Base-by-base conservation (phyloP, 2,888 invertebrate genomes). In the Macropis europaea region DNA sequence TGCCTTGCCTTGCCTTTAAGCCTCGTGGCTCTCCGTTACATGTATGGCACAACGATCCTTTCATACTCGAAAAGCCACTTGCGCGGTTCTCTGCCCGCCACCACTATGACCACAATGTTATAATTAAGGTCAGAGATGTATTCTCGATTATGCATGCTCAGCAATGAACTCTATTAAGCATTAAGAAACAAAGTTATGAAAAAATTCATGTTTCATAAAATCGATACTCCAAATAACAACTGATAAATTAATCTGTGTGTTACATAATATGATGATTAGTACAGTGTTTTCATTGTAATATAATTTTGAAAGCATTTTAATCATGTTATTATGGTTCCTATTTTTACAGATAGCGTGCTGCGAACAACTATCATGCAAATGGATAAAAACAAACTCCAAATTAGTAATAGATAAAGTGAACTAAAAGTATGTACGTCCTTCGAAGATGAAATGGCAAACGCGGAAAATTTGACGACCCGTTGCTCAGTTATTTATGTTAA, bases 21-120 rank as follows among this genome's bases (percentile, higher is more conserved):
- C 53, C 71, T 60, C 74, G 73, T 63, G 71, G 56, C 73, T 79
- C 75, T 73, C 82, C 81, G 80, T 82, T 83, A 81, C 76, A 72
- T 76, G 66, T 77, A 72, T 76, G 78, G 77, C 72, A 83, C 82
- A 83, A 83, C 81, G 78, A 84, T 83, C 83, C 86, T 86, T 87
- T 82, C 83, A 82, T 85, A 84, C 82, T 81, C 78, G 74, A 79
- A 77, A 85, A 82, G 80, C 78, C 73, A 62, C 73, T 73, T 56
- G 68, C 59, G 67, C 64, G 59, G 40, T 59, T 77, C 57, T 38
- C 57, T 22, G 36, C 47, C 57, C 36, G 42, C 66, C 56, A 32
- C 54, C 60, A 15, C 72, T 57, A 40, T 56, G 43, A 48, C 57
- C 66, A 66, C 73, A 57, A 72, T 72, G 73, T 61, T 72, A 72